Base-by-base conservation (phyloP, 2,113 vertebrate genomes). In the Pachycephala philippinensis region DNA sequence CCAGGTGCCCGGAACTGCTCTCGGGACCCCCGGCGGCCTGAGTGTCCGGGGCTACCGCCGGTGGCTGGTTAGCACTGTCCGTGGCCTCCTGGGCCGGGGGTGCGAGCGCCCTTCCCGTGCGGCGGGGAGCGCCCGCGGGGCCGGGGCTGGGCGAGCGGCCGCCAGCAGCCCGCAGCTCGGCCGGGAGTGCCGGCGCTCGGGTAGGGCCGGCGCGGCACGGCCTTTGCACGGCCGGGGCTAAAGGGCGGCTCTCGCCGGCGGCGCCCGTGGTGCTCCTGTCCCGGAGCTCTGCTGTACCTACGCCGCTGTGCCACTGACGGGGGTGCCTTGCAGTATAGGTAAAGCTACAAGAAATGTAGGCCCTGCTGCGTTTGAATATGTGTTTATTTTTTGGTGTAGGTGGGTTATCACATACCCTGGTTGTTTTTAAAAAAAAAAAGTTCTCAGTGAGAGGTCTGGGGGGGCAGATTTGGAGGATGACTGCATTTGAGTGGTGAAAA, bases 311-410 rank as follows among this genome's bases (percentile, higher is more conserved):
- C 15, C 19, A 0, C n/a, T 40, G n/a, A 0, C 53, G 1, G 18
- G 23, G 23, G 1, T 19, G 56, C 44, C 30, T 60, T 21, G 54
- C 7, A 1, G 0, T 9, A 1, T 1, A 4, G n/a, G 7, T 27
- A 27, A 33, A 81, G 14, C 33, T 9, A 1, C 9, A 11, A 13
- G 19, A 16, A 63, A 49, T 33, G 40, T 28, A 49, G 74, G 27
- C n/a, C 44, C 23, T 57, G 57, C 22, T 42, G 56, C 26, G 0
- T 52, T 53, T 22, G 45, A 4, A 3, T 52, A 12, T 5, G 23
- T 21, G 20, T 4, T 22, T 18, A 1, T 24, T 37, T 42, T 81
- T 66, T 3, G 15, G 7, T 50, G 35, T 31, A 27, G 40, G 15
- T 16, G 15, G 12, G 30, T 37, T 72, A 3, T 60, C 24, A 4